Base-by-base conservation (phyloP, 1,140 invertebrate genomes). In the Mycetomoellerius zeteki region DNA sequence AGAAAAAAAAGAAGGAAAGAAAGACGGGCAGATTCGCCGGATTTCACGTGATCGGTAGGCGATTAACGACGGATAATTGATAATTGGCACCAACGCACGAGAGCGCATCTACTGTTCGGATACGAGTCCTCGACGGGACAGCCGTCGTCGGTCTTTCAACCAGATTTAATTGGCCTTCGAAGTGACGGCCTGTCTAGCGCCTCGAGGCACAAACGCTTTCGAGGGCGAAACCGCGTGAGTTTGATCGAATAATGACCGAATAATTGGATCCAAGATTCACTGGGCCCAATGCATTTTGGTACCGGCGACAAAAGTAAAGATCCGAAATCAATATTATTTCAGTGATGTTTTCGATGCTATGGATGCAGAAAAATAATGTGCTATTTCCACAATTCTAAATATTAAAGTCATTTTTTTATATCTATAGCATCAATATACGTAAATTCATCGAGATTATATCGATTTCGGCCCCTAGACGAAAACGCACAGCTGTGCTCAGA, bases 41-140 rank as follows among this genome's bases (percentile, higher is more conserved):
- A 7, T 87, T 54, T 54, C 50, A 21, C 60, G 19, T 64, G 58
- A 69, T 86, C 37, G 33, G 33, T 65, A 72, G 62, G 52, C 76
- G 85, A 86, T 90, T 86, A 78, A 80, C 50, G 24, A 50, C n/a
- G 24, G 50, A 62, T 58, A 86, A 89, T 82, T 81, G 88, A 30
- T 62, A 64, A 85, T 67, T 88, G 88, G 60, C 73, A 60, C 37
- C 27, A 37, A 21, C 47, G 54, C 75, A 75, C 10, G 67, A 65
- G 58, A 67, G 56, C 27, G 64, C 10, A 21, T 33, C 19, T 24
- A 43, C 5, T 12, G 7, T 43, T 10, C 8, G 50, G 27, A 60
- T 30, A 56, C 47, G n/a, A 60, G 37, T 82, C 52, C 52, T 54
- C 19, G 27, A 60, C 54, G 21, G 54, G 54, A 84, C 67, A 73